A percentile compares a stretch with the other conserved stretches of the same genome.
These are phyloP conservation scores for Epiperipatus broadwayi DNA, from an alignment of 2,888 invertebrate species.

Conservation along the genomic window DNA sequence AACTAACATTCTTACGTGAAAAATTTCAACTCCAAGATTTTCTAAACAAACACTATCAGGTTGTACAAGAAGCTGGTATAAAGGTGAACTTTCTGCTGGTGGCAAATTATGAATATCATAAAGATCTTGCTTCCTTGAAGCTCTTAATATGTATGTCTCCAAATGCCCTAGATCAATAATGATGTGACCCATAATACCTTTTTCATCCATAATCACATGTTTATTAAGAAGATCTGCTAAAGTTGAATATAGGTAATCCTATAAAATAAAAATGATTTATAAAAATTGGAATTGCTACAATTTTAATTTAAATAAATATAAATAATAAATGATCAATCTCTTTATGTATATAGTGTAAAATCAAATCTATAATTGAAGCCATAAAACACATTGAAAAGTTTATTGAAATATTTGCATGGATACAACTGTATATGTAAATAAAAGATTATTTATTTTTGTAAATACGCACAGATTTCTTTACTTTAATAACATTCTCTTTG, in stretches of 20 bases:
- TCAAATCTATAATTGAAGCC: too few species aligned
- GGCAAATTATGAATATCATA: conserved; percentile 35
- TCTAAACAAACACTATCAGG: conserved; percentile 41
- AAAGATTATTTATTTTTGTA: too few species aligned
- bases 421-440: too few species aligned
- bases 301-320: not conserved
- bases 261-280: conserved; percentile 15
- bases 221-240: conserved; percentile 36
- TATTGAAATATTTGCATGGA: too few species aligned
- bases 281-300: not conserved
- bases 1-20: conserved; percentile 32
- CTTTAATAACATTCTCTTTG: too few species aligned
- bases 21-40: conserved; percentile 36
- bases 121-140: conserved; percentile 33
- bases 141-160: conserved; percentile 36
- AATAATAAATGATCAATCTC: not conserved
- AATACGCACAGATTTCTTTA: too few species aligned
- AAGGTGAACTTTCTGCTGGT: conserved; percentile 37
- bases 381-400: too few species aligned
- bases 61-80: conserved; percentile 39
- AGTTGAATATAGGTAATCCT: conserved; percentile 34
- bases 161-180: conserved; percentile 38
- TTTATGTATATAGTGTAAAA: too few species aligned
- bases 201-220: conserved; percentile 35
- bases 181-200: conserved; percentile 32